A percentile compares a stretch with the other conserved stretches of the same genome.
Evolutionary conservation across 2,888 invertebrate species (phyloP).

Genomic region (Drosophila aldrichi): DNA sequence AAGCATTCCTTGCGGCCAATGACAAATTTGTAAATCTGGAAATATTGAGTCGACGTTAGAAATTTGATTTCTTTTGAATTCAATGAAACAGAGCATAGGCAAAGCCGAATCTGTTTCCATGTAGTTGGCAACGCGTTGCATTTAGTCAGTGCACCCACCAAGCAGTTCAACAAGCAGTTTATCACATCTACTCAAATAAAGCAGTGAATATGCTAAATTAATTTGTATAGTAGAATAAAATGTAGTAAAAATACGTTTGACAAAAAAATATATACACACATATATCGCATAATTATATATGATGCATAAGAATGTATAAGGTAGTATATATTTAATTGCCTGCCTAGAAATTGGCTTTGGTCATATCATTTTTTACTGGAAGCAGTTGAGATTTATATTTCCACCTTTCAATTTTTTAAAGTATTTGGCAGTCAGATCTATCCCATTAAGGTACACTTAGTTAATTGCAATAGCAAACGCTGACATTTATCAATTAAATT

Average conservation of each 20-base stretch:
- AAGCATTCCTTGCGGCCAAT: constrained; percentile 78
- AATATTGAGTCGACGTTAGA: constrained; percentile 48
- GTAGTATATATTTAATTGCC: not conserved
- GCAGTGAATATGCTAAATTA: constrained; percentile 1
- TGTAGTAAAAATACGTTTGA: not conserved
- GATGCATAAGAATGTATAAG: not conserved
- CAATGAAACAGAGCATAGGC: not conserved
- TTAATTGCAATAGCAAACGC: not conserved
- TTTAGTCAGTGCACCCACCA: constrained; percentile 24
- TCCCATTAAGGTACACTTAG: not conserved
- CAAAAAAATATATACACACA: too few relatives aligned
- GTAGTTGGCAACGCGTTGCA: constrained; percentile 18
- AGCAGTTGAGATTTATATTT: not conserved
- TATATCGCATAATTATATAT: not conserved
- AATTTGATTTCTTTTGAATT: not conserved
- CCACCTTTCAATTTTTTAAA: not conserved
- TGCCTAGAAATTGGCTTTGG: not conserved
- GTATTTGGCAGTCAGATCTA: not conserved
- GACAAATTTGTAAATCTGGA: constrained; percentile 80
- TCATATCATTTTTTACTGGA: not conserved
- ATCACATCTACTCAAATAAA: not conserved
- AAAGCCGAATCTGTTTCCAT: not conserved
- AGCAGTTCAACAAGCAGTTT: constrained; percentile 1
- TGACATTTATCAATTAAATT: not conserved
- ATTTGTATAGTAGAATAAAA: not conserved